Percentiles rank a stretch among this genome's conserved stretches.
These are phyloP conservation scores for Crotalus adamanteus DNA, from an alignment of 2,797 vertebrate species.

Conservation along the genomic window DNA sequence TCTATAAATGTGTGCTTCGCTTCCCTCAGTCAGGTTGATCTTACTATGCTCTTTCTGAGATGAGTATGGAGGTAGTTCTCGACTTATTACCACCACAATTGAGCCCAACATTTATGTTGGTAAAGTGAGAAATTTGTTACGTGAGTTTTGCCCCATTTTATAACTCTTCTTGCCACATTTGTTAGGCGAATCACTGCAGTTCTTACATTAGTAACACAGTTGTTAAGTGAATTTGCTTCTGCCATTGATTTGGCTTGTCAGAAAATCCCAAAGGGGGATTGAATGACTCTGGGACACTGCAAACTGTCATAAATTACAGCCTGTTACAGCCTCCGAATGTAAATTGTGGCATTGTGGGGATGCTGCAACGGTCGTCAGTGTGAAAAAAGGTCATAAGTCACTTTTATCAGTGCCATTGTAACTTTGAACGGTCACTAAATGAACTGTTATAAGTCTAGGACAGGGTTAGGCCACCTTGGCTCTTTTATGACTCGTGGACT, in stretches of 20 bases:
- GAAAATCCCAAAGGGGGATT: not conserved
- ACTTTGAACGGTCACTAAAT: not conserved
- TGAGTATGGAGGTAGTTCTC: not conserved
- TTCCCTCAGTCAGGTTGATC: not conserved
- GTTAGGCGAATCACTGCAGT: not conserved
- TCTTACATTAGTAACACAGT: not conserved
- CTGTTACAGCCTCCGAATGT: not conserved
- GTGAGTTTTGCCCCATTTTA: not conserved
- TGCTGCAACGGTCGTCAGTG: not conserved
- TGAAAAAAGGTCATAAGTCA: not conserved
- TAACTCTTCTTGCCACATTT: not conserved
- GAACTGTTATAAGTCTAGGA: not conserved
- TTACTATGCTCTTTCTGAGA: constrained; percentile 44
- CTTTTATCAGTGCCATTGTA: not conserved
- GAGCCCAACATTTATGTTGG: not conserved
- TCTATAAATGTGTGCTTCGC: not conserved
- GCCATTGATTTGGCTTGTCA: accelerated
- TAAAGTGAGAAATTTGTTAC: not conserved
- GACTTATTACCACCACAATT: not conserved
- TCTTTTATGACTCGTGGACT: too few species aligned
- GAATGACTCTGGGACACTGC: not conserved
- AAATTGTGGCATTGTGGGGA: not conserved
- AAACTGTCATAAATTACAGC: not conserved
- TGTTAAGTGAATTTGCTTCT: not conserved
- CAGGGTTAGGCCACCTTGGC: too few species aligned